Conservation (phyloP, 2,113 vertebrate genomes). For the Puma concolor region DNA sequence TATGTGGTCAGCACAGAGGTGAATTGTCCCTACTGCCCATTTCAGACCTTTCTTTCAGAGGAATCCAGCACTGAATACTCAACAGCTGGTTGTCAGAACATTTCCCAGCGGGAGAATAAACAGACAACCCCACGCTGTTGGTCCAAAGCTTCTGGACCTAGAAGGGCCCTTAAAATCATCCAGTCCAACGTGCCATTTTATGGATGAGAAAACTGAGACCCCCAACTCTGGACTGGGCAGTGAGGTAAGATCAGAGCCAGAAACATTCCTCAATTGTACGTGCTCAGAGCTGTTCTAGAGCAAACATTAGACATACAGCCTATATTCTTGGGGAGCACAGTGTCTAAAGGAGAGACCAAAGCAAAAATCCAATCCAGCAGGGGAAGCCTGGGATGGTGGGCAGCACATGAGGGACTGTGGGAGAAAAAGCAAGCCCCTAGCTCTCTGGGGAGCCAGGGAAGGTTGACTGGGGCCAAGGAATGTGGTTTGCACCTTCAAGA, state of each 20-base stretch:
- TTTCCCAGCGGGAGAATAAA: background rate
- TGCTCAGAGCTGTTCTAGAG: background rate
- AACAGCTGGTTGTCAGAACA: background rate
- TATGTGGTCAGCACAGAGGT: background rate
- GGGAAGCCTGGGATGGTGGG: background rate
- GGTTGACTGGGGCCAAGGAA: background rate
- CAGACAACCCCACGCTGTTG: background rate
- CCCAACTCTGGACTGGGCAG: background rate
- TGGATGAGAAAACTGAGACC: background rate
- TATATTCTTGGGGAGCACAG: background rate
- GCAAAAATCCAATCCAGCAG: background rate
- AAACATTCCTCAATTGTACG: background rate
- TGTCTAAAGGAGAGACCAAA: background rate
- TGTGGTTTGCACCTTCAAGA: background rate
- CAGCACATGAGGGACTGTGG: fast-evolving
- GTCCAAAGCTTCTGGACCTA: background rate
- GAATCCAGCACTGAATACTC: background rate
- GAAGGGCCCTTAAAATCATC: background rate
- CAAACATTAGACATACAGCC: background rate
- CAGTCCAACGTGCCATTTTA: background rate
- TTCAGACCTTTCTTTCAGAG: background rate
- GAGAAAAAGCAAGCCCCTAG: background rate
- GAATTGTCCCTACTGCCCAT: background rate
- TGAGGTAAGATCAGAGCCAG: background rate
- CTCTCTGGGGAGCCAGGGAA: background rate